A percentile compares a stretch with the other conserved stretches of the same genome.
phyloP scores from a whole-genome alignment of 1,140 invertebrate genomes.

The Cyphomyrmex costatus region DNA sequence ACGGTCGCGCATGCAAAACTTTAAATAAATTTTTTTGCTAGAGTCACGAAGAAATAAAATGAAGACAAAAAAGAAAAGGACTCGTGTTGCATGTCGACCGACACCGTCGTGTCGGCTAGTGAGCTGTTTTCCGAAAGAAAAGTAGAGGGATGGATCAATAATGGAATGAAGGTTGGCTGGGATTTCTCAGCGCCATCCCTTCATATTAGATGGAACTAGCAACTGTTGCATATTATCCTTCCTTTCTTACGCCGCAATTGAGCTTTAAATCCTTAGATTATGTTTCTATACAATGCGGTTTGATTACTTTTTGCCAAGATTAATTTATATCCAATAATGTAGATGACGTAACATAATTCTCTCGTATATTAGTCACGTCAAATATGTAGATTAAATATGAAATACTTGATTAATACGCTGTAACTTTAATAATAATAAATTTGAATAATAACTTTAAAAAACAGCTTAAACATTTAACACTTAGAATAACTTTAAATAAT shows the following conservation, averaged over 20 bases:
- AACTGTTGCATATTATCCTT: constrained; percentile 74
- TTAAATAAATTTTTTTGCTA: neutral
- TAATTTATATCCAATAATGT: constrained; percentile 2
- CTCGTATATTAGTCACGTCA: neutral
- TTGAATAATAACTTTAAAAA: neutral
- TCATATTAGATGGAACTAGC: constrained; percentile 70
- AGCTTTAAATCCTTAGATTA: constrained; percentile 15
- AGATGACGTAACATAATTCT: neutral
- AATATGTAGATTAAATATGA: neutral
- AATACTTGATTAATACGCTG: neutral
- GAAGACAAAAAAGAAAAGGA: neutral
- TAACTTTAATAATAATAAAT: neutral
- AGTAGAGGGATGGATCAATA: constrained; percentile 76
- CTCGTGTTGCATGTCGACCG: constrained; percentile 4
- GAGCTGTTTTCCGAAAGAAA: constrained; percentile 39
- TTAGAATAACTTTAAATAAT: neutral
- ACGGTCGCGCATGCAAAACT: neutral
- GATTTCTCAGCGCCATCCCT: constrained; percentile 78
- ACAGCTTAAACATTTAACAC: neutral
- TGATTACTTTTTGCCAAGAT: constrained; percentile 12
- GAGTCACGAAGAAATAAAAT: neutral
- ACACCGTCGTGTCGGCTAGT: neutral
- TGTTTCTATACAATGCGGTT: neutral
- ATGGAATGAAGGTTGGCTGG: constrained; percentile 72
- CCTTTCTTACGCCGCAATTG: neutral